Evolutionary conservation across 2,797 vertebrate genomes (phyloP), one percentile per base, ranked within the genome.

Genomic region (Thalassophryne amazonica): DNA sequence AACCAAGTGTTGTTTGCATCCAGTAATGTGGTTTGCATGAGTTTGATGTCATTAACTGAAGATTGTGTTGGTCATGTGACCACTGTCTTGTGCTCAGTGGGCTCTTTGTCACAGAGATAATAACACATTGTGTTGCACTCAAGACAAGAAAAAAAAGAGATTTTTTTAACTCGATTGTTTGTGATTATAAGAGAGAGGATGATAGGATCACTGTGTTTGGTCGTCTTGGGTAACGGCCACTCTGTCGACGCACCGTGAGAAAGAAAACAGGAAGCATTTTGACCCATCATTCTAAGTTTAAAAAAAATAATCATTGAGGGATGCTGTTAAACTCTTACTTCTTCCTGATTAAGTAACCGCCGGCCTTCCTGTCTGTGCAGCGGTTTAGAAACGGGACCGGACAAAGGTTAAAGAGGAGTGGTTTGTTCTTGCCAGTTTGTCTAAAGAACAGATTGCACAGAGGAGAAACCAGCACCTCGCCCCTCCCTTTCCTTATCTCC

Each of bases 311-410:
- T 1, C 4, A 47, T 9, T 29, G 23, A 56, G 32, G 7, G 42
- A 43, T 21, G 16, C 12, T 1, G 4, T 18, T 27, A 19, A 9
- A 23, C 29, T 34, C 20, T 37, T 1, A 7, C 18, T 27, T 67
- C 22, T 20, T 29, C 39, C 46, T 78, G 69, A 68, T 83, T 37
- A 86, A 82, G 80, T 80, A 74, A 82, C 69, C 53, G 77, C 72
- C 63, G 53, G 24, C 28, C 31, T 59, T 76, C 36, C 15, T 14
- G 55, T 32, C n/a, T 3, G 34, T 31, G 35, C 21, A 1, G n/a
- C 63, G 43, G 42, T 52, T 72, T 52, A 62, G 69, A 83, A 85
- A 22, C 76, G 54, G 79, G 83, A 78, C 76, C 80, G 2, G 20
- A 35, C 6, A 14, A 38, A 16, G 19, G 53, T 43, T 27, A 51